A percentile compares a stretch with the other conserved stretches of the same genome.
Conservation (phyloP, 1,140 invertebrate genomes). For the Neodiprion virginianus region DNA sequence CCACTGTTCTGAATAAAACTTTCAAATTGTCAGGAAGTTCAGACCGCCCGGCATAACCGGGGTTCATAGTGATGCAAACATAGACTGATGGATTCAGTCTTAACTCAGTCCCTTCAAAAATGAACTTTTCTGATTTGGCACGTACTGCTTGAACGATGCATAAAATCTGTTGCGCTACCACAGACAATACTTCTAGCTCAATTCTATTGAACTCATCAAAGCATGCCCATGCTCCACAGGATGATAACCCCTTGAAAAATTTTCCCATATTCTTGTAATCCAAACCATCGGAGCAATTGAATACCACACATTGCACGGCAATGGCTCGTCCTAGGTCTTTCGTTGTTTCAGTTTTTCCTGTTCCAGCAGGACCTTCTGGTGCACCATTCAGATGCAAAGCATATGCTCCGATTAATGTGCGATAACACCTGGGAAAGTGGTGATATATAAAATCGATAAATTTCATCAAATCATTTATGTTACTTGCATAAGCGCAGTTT, state of each 20-base stretch:
- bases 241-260: slow-evolving; percentile 87
- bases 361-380: slow-evolving; percentile 88
- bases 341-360: slow-evolving; percentile 89
- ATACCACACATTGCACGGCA: slow-evolving; percentile 91
- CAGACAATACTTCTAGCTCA: slow-evolving; percentile 85
- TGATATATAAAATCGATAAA: background rate
- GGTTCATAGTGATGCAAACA: slow-evolving; percentile 95
- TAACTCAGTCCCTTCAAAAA: slow-evolving; percentile 87
- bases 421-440: slow-evolving; percentile 71
- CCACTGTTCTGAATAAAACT: slow-evolving; percentile 88
- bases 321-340: slow-evolving; percentile 90
- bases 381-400: slow-evolving; percentile 87
- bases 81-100: slow-evolving; percentile 82
- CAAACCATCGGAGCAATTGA: slow-evolving; percentile 93
- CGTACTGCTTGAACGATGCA: slow-evolving; percentile 83
- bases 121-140: slow-evolving; percentile 72
- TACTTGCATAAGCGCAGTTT: slow-evolving; percentile 34
- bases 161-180: slow-evolving; percentile 84
- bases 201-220: slow-evolving; percentile 97
- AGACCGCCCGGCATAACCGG: slow-evolving; percentile 86
- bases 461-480: background rate
- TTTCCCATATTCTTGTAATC: slow-evolving; percentile 95
- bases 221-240: slow-evolving; percentile 91
- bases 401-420: slow-evolving; percentile 87
- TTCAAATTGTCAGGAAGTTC: slow-evolving; percentile 92